Conservation (phyloP, 2,888 invertebrate genomes). For the Drosophila infuscata region DNA sequence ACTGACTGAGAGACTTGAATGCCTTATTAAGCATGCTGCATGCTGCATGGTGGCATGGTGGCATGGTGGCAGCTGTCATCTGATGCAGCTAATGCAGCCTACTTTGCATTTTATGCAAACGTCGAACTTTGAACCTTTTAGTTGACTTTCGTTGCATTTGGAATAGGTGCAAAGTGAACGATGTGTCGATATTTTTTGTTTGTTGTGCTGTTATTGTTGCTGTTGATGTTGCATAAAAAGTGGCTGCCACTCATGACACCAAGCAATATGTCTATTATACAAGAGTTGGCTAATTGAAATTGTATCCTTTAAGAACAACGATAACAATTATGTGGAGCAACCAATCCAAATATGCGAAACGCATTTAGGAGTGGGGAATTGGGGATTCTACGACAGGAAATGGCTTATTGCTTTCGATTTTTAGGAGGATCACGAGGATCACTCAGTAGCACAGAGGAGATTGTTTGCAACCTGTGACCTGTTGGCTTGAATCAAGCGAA, state of each 20-base stretch:
- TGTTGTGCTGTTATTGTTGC: background rate
- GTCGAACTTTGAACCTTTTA: constrained; percentile 63
- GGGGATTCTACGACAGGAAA: too few species aligned
- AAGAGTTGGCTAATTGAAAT: background rate
- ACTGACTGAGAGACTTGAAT: constrained; percentile 17
- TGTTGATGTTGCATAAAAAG: background rate
- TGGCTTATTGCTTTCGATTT: too few species aligned
- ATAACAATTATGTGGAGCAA: background rate
- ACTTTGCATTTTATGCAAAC: constrained; percentile 68
- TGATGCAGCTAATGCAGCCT: constrained; percentile 20
- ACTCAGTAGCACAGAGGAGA: too few species aligned
- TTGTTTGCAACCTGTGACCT: too few species aligned
- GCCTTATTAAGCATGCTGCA: constrained; percentile 32
- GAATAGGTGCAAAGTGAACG: constrained; percentile 8
- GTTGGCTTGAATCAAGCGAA: too few species aligned
- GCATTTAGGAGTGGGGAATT: background rate
- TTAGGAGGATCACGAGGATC: too few species aligned
- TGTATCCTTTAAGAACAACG: background rate
- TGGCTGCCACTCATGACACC: background rate
- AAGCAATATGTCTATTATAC: background rate
- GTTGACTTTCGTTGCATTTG: constrained; percentile 46
- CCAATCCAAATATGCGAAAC: constrained; percentile 1
- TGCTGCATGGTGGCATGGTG: constrained; percentile 47
- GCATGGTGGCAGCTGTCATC: constrained; percentile 34
- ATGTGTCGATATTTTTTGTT: background rate